phyloP scores from a whole-genome alignment of 2,888 invertebrate genomes.

The Pristionchus entomophagus region DNA sequence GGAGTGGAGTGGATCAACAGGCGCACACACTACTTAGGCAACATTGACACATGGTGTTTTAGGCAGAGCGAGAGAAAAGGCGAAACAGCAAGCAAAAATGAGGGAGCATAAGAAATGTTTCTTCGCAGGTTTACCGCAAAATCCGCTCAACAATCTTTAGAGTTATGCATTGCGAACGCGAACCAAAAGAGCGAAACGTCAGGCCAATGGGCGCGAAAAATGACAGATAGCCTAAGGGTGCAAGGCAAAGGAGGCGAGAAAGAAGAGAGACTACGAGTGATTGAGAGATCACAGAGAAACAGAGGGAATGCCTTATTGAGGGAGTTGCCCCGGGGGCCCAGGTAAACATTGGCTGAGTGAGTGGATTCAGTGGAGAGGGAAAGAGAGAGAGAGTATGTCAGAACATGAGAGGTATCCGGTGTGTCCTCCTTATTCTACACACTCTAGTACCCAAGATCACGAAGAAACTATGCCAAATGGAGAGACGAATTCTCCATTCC shows the following conservation, averaged over 20 bases:
- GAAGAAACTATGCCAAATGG: too few species aligned
- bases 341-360: background rate
- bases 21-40: background rate
- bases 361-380: background rate
- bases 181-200: background rate
- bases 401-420: background rate
- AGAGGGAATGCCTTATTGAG: background rate
- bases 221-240: constrained; percentile 21
- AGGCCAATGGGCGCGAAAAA: background rate
- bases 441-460: too few species aligned
- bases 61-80: background rate
- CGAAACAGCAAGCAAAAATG: background rate
- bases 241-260: background rate
- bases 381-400: background rate
- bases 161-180: too few species aligned
- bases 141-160: too few species aligned
- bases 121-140: background rate
- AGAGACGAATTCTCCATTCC: too few species aligned
- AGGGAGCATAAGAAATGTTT: background rate
- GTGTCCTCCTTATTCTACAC: too few species aligned
- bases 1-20: background rate
- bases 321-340: background rate
- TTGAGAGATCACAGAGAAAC: background rate
- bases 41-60: background rate
- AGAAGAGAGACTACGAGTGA: background rate